Evolutionary conservation across 2,888 invertebrate genomes (phyloP).

Genomic region (Dioctria linearis): DNA sequence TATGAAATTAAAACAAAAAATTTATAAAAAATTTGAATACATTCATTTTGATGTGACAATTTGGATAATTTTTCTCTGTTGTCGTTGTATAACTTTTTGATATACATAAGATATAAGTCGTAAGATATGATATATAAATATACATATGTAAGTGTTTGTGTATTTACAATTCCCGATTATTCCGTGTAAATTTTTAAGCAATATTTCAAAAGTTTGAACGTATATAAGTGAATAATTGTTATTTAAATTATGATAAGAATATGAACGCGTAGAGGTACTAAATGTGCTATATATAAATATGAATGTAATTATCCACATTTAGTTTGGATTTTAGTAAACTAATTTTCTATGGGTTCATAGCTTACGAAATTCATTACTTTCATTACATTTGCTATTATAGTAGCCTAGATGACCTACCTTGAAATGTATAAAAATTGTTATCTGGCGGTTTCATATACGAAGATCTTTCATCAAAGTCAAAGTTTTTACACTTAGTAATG

Average conservation of each 20-base stretch:
- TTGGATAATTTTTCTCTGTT: constrained; percentile 35
- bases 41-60: constrained; percentile 36
- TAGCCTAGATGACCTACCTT: too few relatives aligned
- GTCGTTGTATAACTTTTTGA: constrained; percentile 34
- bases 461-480: too few relatives aligned
- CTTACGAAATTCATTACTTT: too few relatives aligned
- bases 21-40: constrained; percentile 29
- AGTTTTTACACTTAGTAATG: too few relatives aligned
- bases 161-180: constrained; percentile 34
- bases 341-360: too few relatives aligned
- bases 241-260: not conserved
- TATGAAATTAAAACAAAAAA: constrained; percentile 10
- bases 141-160: too few relatives aligned
- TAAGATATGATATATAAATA: not conserved
- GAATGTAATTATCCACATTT: not conserved
- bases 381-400: too few relatives aligned
- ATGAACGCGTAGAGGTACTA: not conserved
- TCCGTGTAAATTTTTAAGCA: constrained; percentile 44
- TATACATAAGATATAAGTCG: constrained; percentile 20
- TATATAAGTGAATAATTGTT: constrained; percentile 18
- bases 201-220: constrained; percentile 38
- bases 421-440: too few relatives aligned
- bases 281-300: not conserved
- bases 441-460: too few relatives aligned
- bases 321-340: too few relatives aligned